phyloP scores from a whole-genome alignment of 2,113 vertebrate genomes.

The Oryzias melastigma region DNA sequence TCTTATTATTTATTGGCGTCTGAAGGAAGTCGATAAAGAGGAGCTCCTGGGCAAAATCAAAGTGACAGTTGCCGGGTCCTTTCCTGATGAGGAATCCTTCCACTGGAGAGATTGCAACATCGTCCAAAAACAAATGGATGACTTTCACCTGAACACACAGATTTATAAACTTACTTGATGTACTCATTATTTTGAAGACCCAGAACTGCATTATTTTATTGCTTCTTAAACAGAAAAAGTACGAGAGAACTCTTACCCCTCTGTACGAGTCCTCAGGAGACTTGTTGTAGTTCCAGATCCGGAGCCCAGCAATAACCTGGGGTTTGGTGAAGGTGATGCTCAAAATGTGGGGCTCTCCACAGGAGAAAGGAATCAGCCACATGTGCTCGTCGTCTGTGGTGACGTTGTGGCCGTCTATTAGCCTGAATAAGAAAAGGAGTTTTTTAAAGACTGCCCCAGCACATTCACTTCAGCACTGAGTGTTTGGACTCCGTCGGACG shows the following conservation, averaged over 20 bases:
- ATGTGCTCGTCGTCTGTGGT: slow-evolving; percentile 91
- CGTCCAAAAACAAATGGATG: slow-evolving; percentile 85
- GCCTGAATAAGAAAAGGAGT: slow-evolving; percentile 68
- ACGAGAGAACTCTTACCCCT: slow-evolving; percentile 82
- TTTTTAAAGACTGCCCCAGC: neutral
- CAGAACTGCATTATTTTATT: too few relatives aligned
- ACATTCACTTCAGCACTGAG: neutral
- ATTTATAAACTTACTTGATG: neutral
- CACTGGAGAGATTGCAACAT: slow-evolving; percentile 81
- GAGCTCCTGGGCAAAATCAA: slow-evolving; percentile 97
- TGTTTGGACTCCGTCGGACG: slow-evolving; percentile 22
- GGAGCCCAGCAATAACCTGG: slow-evolving; percentile 87
- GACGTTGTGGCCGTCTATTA: slow-evolving; percentile 92
- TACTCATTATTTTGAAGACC: neutral
- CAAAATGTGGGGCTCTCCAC: slow-evolving; percentile 83
- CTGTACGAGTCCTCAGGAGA: slow-evolving; percentile 95
- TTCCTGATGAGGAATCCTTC: slow-evolving; percentile 93
- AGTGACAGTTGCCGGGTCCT: slow-evolving; percentile 94
- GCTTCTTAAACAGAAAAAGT: too few relatives aligned
- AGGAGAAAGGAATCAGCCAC: slow-evolving; percentile 94
- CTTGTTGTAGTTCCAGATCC: slow-evolving; percentile 99
- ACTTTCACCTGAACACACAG: slow-evolving; percentile 79
- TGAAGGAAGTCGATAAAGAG: slow-evolving; percentile 88
- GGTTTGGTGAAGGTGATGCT: slow-evolving; percentile 79
- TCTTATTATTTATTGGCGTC: slow-evolving; percentile 42